Base-by-base conservation (phyloP, 2,888 invertebrate species). In the Malachius bipustulatus region DNA sequence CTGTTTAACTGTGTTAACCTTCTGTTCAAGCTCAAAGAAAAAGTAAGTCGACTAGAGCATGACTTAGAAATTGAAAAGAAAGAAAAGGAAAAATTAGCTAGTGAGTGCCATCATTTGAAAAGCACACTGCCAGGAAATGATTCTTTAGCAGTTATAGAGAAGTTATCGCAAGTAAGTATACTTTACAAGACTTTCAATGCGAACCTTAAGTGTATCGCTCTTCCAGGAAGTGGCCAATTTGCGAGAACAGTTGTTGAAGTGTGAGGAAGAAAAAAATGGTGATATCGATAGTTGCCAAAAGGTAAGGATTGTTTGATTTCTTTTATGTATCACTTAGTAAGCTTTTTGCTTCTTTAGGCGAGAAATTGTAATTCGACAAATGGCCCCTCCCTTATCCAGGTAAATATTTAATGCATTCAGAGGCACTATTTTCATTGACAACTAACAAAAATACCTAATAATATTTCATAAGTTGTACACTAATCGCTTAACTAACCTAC, bases 211-310 rank as follows among this genome's bases (percentile, higher is more conserved):
- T 35, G 33, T 27, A 42, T 16, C 32, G 16, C 30, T 32, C 39
- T 48, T 50, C 30, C 39, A 55, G 48, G 51, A 52, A 42, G 46
- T 54, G 31, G 45, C 48, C 41, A 39, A 44, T 35, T 45, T 52
- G 34, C 47, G 40, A 34, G 51, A 54, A 42, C 47, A 52, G 36
- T 43, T 55, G 24, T 39, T 40, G 19, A 38, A 47, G 38, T n/a
- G n/a, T n/a, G 52, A 52, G 46, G 48, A 50, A 38, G 47, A 42
- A 36, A 52, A 47, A 45, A 52, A 47, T 40, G 42, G 40, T 15
- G 52, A 51, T 27, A 32, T 48, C 14, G 37, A 26, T 35, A 41
- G 43, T 26, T 42, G 43, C 37, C 36, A 41, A 27, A 49, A 51
- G 40, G 51, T 50, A 43, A 50, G 50, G 47, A 15, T 15, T 16